These are phyloP conservation scores for Zaprionus obscuricornis DNA, from an alignment of 2,888 invertebrate species.

Conservation along the genomic window DNA sequence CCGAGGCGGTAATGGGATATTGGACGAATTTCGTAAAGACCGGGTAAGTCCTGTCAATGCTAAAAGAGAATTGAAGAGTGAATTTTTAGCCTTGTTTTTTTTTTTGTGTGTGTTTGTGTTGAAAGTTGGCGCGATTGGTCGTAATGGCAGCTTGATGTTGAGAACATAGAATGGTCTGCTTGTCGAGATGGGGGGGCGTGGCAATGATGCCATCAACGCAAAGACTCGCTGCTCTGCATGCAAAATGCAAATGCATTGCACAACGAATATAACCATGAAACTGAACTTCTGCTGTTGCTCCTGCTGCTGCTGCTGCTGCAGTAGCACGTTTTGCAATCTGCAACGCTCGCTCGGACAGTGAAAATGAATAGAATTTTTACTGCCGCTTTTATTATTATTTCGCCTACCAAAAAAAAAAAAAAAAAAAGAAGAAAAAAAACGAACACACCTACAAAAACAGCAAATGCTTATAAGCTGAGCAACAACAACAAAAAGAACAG, in stretches of 20 bases:
- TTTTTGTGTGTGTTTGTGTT: too few relatives aligned
- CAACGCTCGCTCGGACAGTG: slow-evolving; percentile 73
- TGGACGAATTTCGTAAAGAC: slow-evolving; percentile 96
- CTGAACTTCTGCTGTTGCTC: slow-evolving; percentile 19
- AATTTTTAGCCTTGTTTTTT: too few relatives aligned
- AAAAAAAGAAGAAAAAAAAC: background rate
- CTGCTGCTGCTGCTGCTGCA: slow-evolving; percentile 18
- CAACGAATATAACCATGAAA: slow-evolving; percentile 44
- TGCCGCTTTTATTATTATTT: slow-evolving; percentile 70
- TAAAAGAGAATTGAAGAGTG: slow-evolving; percentile 57
- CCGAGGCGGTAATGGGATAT: slow-evolving; percentile 93
- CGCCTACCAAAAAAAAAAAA: slow-evolving; percentile 33
- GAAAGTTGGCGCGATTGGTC: slow-evolving; percentile 59
- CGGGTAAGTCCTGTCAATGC: slow-evolving; percentile 86
- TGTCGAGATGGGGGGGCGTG: slow-evolving; percentile 6
- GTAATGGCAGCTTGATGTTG: too few relatives aligned
- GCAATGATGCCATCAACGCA: slow-evolving; percentile 43
- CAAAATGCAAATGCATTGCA: slow-evolving; percentile 45
- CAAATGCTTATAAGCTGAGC: slow-evolving; percentile 25
- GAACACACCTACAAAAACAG: slow-evolving; percentile 34
- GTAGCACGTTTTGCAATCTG: slow-evolving; percentile 74
- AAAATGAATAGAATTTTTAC: slow-evolving; percentile 80
- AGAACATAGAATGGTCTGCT: too few relatives aligned
- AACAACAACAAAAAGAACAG: slow-evolving; percentile 24
- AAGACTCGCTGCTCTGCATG: slow-evolving; percentile 59